Evolutionary conservation across 1,140 invertebrate species (phyloP), one percentile per base, ranked within the genome.

Genomic region (Lucilia cuprina): DNA sequence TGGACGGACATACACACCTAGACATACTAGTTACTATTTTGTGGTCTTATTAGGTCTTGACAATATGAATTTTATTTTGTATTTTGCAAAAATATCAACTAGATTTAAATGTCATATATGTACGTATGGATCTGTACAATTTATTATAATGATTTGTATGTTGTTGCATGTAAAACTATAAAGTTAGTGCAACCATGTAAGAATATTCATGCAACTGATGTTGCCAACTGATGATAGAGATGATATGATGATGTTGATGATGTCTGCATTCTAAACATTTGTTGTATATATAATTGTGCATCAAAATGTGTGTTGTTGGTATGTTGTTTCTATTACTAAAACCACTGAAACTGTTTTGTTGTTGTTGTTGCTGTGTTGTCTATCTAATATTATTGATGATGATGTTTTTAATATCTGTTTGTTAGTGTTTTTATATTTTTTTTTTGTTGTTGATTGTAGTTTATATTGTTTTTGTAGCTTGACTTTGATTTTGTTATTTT

Each of bases 401-500:
- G 21, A 55, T 55, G 50, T 55, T 55, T 55, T n/a, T 41, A 41
- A 41, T 41, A 41, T 41, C 41, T 41, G 41, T 41, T 41, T 41
- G 41, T 41, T 41, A 60, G 14, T n/a, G 55, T 30, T 30, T 1
- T 30, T 30, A 2, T 30, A 2, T 30, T 30, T 30, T 30, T 65
- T 19, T 49, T 8, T 65, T n/a, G 60, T n/a, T n/a, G n/a, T n/a
- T n/a, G n/a, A n/a, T n/a, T n/a, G n/a, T n/a, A n/a, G n/a, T n/a
- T n/a, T n/a, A n/a, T n/a, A n/a, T n/a, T n/a, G n/a, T 2, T 70
- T 5, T 70, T 70, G 0, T 70, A 8, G 65, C 7, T 70, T 70
- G n/a, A 70, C 65, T 70, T 70, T 70, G 65, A 70, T 70, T 70
- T 70, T 70, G 17, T 70, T 12, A 70, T 70, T 70, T 70, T 70